These are phyloP conservation scores for Carcinoscorpius rotundicauda DNA, from an alignment of 1,140 invertebrate species.

Conservation along the genomic window DNA sequence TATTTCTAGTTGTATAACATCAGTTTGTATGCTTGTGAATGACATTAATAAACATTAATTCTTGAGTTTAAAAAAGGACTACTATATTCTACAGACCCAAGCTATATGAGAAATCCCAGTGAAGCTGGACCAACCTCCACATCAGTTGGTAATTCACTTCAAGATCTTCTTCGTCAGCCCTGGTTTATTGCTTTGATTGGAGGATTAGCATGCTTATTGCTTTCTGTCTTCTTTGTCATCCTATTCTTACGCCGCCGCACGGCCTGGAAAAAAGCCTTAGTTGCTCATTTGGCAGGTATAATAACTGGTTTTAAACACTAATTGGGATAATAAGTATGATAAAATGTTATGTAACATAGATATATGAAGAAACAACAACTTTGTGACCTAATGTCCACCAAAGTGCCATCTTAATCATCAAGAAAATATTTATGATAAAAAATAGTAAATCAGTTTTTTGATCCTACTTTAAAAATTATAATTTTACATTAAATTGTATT, in stretches of 20 bases:
- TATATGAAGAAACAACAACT: not conserved
- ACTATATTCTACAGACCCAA: not conserved
- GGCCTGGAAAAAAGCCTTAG: constrained; percentile 29
- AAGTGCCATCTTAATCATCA: not conserved
- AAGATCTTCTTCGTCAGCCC: constrained; percentile 37
- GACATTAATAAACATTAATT: not conserved
- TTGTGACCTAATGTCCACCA: not conserved
- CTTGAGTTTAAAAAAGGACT: not conserved
- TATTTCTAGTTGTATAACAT: not conserved
- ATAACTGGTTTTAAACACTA: not conserved
- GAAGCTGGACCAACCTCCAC: not conserved
- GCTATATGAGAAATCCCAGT: not conserved
- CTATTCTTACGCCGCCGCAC: constrained; percentile 30
- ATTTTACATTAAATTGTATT: too few species aligned
- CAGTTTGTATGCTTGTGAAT: not conserved
- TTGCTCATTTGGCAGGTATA: constrained; percentile 18
- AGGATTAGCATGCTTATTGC: constrained; percentile 48
- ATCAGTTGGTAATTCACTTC: not conserved
- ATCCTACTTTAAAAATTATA: too few species aligned
- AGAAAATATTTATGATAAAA: not conserved
- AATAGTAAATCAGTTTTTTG: not conserved
- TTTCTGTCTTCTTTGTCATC: constrained; percentile 46
- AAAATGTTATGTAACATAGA: too few species aligned
- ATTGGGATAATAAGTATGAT: too few species aligned
- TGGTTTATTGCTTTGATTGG: constrained; percentile 64